phyloP scores from a whole-genome alignment of 1,140 invertebrate species.

The Atta colombica region DNA sequence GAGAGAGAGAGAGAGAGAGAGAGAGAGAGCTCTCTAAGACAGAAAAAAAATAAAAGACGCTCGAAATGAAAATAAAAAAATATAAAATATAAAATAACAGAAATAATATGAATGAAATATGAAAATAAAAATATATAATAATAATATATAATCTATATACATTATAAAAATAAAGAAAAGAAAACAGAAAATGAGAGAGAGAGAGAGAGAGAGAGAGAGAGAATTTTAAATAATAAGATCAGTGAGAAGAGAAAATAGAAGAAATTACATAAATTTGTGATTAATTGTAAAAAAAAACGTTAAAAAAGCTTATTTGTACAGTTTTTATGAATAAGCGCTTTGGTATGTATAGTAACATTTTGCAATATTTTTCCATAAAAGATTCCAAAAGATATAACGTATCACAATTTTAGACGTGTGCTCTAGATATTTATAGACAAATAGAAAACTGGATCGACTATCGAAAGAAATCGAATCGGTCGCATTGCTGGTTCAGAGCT shows the following conservation, averaged over 20 bases:
- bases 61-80: not conserved
- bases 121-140: no score
- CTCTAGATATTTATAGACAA: conserved; percentile 15
- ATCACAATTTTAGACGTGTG: conserved; percentile 3
- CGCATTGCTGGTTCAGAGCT: conserved; percentile 28
- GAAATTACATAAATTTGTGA: not conserved
- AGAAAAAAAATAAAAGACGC: not conserved
- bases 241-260: no score
- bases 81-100: not conserved
- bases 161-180: no score
- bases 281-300: not conserved
- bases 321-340: not conserved
- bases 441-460: conserved; percentile 15
- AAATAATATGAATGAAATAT: no score
- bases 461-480: conserved; percentile 29
- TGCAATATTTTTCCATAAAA: not conserved
- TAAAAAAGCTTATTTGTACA: not conserved
- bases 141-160: no score
- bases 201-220: no score
- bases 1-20: not conserved
- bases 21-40: not conserved
- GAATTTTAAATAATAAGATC: no score
- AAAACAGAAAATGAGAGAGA: no score
- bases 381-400: not conserved
- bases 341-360: not conserved